These are phyloP conservation scores for Carlito syrichta DNA, from an alignment of 2,113 vertebrate species.

Conservation along the genomic window DNA sequence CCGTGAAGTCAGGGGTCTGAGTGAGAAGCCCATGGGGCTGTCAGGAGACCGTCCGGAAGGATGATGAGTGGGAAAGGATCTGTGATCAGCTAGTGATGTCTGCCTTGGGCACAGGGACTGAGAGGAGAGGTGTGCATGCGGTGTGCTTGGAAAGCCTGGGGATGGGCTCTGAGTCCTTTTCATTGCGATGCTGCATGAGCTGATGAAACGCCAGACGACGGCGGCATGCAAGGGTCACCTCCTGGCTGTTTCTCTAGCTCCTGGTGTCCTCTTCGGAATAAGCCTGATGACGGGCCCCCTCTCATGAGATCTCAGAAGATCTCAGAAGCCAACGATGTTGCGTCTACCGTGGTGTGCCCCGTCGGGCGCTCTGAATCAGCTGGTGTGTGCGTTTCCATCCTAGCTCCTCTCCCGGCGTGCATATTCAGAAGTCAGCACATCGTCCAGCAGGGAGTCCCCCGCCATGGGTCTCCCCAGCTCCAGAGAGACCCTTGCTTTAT, in stretches of 20 bases:
- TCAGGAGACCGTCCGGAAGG: neutral
- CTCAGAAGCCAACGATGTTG: too few species aligned
- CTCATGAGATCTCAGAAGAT: too few species aligned
- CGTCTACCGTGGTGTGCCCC: neutral
- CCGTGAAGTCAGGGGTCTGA: neutral
- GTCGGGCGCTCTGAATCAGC: neutral
- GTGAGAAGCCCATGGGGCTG: neutral
- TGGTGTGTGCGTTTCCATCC: rapidly evolving
- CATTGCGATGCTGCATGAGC: rapidly evolving
- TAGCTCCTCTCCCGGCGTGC: neutral
- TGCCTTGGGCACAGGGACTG: neutral
- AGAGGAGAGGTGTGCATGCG: neutral
- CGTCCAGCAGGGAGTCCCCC: too few species aligned
- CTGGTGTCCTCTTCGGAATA: neutral
- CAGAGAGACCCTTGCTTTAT: neutral
- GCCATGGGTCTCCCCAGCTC: too few species aligned
- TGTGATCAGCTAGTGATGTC: neutral
- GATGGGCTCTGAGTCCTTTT: neutral
- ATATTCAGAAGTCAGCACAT: too few species aligned
- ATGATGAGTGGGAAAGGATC: neutral
- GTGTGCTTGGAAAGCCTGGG: neutral
- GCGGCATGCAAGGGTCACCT: too few species aligned
- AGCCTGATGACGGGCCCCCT: neutral
- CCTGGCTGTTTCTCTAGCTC: neutral
- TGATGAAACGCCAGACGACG: neutral